Evolutionary conservation across 2,113 vertebrate species (phyloP), one percentile per base, ranked within the genome.

Genomic region (Lamprotornis superbus): DNA sequence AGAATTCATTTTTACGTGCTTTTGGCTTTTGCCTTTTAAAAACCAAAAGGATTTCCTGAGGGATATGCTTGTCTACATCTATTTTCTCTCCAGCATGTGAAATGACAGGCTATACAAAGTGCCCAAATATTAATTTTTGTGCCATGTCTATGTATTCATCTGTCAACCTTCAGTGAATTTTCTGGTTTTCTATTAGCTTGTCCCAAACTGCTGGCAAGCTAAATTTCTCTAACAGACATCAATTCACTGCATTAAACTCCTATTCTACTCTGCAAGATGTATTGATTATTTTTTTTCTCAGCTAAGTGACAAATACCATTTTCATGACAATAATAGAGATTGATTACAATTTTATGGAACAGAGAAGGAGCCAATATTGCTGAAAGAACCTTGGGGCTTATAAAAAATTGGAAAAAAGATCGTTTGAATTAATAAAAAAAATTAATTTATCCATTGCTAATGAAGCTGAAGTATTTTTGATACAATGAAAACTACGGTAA

Each of bases 241-340:
- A 97, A 97, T 98, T 97, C 95, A 23, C 87, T 97, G 95, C 95
- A 98, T 98, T 98, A 98, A 98, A 97, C 97, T 97, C 95, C 94
- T 97, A 93, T 95, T 98, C 98, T 97, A 82, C 96, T 96, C 96
- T 98, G 95, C 96, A 98, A 98, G 97, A 96, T 10, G 39, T 97
- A 98, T 98, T 98, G 98, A 98, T 98, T 98, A 49, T 90, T 98
- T 98, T 98, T 98, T 97, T 91, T 61, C 96, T 95, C 95, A 95
- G 97, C 90, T 77, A 97, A 98, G 95, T 98, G 98, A 97, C 98
- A 98, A 98, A 98, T 98, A 98, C 97, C 94, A 96, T 98, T 98
- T 98, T 98, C 97, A 95, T 98, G 97, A 98, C 96, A 94, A 95
- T 98, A 98, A 98, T 98, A 97, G 98, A 98, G 98, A 98, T 98